Conservation (phyloP, 2,113 vertebrate genomes). For the Burhinus oedicnemus region DNA sequence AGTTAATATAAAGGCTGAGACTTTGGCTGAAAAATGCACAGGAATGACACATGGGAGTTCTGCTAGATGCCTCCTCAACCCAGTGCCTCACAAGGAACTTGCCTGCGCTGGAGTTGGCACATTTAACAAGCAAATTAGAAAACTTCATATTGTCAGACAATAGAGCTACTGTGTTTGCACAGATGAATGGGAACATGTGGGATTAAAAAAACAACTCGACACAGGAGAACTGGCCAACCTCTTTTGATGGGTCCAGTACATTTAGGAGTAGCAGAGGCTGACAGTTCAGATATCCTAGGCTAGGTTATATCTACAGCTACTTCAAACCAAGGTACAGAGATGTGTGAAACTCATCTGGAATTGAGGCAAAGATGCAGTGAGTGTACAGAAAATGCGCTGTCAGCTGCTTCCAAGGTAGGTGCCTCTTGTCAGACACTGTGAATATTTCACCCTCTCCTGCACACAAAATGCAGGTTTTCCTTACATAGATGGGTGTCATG, state of each 20-base stretch:
- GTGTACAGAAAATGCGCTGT: neutral
- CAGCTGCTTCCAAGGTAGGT: neutral
- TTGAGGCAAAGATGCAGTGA: neutral
- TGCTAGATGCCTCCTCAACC: neutral
- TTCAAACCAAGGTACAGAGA: neutral
- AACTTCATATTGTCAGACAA: neutral
- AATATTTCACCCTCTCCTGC: neutral
- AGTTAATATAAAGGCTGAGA: neutral
- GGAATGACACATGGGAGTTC: neutral
- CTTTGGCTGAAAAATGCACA: neutral
- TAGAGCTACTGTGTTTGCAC: fast-evolving
- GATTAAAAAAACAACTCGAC: neutral
- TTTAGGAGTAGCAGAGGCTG: neutral
- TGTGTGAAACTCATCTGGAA: neutral
- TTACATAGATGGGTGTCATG: neutral
- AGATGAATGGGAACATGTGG: fast-evolving
- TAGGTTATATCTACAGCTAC: neutral
- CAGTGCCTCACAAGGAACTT: neutral
- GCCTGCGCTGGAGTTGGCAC: fast-evolving
- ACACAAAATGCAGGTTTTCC: neutral
- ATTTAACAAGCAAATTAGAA: neutral
- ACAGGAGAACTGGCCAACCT: neutral
- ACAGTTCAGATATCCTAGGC: neutral
- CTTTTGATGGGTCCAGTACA: neutral
- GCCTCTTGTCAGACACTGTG: neutral